A percentile compares a stretch with the other conserved stretches of the same genome.
phyloP scores from a whole-genome alignment of 1,140 invertebrate species.

The Musca vetustissima region DNA sequence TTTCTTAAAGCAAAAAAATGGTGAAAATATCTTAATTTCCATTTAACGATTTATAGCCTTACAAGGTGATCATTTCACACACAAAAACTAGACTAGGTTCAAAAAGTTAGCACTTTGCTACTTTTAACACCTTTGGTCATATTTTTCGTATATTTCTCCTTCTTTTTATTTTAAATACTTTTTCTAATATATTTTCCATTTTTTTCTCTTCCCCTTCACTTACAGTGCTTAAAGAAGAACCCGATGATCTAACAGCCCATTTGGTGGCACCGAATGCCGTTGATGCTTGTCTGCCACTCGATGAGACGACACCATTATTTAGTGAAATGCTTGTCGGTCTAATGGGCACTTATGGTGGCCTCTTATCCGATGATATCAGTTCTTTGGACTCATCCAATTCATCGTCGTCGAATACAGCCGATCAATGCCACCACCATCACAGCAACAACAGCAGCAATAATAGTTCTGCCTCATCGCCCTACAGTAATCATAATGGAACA shows the following conservation, averaged over 20 bases:
- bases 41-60: no score
- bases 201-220: constrained; percentile 39
- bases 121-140: not conserved
- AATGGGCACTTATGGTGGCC: constrained; percentile 67
- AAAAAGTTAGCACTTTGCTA: not conserved
- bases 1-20: no score
- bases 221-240: constrained; percentile 87
- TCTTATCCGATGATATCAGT: constrained; percentile 66
- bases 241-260: constrained; percentile 83
- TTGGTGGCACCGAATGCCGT: constrained; percentile 76
- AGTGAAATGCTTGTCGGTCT: constrained; percentile 77
- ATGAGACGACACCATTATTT: constrained; percentile 58
- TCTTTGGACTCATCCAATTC: constrained; percentile 53
- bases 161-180: not conserved
- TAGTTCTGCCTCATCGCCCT: constrained; percentile 26
- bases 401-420: constrained; percentile 38
- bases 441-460: constrained; percentile 31
- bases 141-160: not conserved
- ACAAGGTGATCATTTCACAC: not conserved
- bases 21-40: no score
- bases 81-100: not conserved
- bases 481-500: constrained; percentile 24
- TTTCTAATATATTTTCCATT: constrained; percentile 5
- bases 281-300: constrained; percentile 82
- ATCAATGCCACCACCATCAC: constrained; percentile 29